Conservation (phyloP, 2,797 vertebrate genomes). For the Cygnus olor region DNA sequence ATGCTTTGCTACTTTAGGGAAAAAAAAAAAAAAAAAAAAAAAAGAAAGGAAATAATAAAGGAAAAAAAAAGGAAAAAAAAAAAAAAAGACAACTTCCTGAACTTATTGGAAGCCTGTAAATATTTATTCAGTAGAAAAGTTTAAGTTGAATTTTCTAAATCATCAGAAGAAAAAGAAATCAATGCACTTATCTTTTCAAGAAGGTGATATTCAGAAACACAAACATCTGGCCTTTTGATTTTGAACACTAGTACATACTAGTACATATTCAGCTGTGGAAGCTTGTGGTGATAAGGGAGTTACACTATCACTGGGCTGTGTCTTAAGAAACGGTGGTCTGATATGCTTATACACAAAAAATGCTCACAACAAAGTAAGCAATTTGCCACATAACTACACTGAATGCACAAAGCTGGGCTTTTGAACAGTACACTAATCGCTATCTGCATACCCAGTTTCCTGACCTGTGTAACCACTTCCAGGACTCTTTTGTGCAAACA, state of each 20-base stretch:
- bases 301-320: neutral
- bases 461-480: neutral
- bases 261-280: neutral
- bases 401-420: neutral
- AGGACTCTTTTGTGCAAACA: neutral
- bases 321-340: neutral
- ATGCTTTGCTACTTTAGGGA: neutral
- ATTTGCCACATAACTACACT: neutral
- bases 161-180: neutral
- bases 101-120: rapidly evolving
- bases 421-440: neutral
- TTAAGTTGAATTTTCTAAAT: neutral
- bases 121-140: neutral
- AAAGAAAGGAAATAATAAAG: no score
- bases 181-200: neutral
- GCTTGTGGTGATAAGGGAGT: neutral
- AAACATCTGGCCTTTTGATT: neutral
- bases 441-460: neutral
- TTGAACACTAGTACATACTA: rapidly evolving
- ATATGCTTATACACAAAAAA: neutral
- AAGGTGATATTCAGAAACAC: neutral
- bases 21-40: no score
- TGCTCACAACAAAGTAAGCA: neutral
- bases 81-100: neutral
- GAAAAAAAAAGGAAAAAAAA: no score